Evolutionary conservation across 2,888 invertebrate genomes (phyloP).

Genomic region (Sarcophaga variegata): DNA sequence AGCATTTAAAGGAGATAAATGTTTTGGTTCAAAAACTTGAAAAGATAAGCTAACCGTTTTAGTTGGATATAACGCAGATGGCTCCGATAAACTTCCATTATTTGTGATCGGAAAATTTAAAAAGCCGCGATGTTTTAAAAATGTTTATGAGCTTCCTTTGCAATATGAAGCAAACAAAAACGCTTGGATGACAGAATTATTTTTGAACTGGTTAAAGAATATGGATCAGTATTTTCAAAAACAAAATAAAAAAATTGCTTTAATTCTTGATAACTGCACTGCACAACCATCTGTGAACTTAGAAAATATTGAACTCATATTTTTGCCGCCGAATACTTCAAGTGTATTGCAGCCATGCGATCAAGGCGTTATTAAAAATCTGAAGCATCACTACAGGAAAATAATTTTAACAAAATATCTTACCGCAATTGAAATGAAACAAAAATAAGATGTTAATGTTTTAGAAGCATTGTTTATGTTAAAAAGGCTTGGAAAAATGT

Average conservation of each 20-base stretch:
- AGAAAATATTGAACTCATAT: background rate
- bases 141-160: background rate
- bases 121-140: constrained; percentile 29
- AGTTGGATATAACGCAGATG: constrained; percentile 11
- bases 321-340: no score
- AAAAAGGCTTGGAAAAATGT: no score
- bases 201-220: background rate
- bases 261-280: constrained; percentile 20
- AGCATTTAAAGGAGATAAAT: background rate
- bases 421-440: no score
- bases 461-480: no score
- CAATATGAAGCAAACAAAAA: background rate
- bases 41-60: background rate
- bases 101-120: constrained; percentile 19
- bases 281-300: background rate
- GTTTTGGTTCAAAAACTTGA: no score
- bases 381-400: no score
- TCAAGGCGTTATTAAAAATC: no score
- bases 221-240: background rate
- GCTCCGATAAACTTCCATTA: constrained; percentile 8
- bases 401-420: no score
- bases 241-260: constrained; percentile 7
- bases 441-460: no score
- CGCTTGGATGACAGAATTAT: no score
- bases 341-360: no score